Base-by-base conservation (phyloP, 2,888 invertebrate genomes). In the Alentia gelatinosa region DNA sequence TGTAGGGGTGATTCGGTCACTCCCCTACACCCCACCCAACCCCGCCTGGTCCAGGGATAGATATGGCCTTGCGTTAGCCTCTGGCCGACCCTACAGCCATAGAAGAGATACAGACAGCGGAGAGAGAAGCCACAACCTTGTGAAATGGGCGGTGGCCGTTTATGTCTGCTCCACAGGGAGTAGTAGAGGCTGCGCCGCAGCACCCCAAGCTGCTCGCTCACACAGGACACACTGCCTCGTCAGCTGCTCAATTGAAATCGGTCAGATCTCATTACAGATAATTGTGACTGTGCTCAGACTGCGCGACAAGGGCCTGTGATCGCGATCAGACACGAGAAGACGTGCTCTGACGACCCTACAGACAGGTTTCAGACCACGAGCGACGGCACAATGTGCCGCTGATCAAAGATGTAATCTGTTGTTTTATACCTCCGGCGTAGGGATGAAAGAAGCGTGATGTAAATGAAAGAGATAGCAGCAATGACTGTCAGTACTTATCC, bases 191-290 rank as follows among this genome's bases (percentile, higher is more conserved):
- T n/a, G 56, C 56, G 23, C 56, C 56, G 19, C 56, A 19, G 23
- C 19, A n/a, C 5, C 12, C 56, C n/a, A n/a, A 56, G 23, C 56
- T 56, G 56, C 56, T 56, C 56, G n/a, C n/a, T 56, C 56, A 56
- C 56, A 56, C 23, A n/a, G 56, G 56, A 19, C 19, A n/a, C 12
- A 56, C 12, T n/a, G 15, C 56, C 56, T 56, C 19, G 23, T 56
- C 23, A 56, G 56, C 56, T 9, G 56, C 56, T 56, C 56, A 56
- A 56, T 56, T 56, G 56, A 56, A 56, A 56, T 56, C 56, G 56
- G 56, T 56, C 56, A 56, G 56, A 56, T 56, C 56, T 56, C 56
- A 56, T 56, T 56, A 56, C 56, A 56, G 56, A 56, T 56, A 56
- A 56, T 56, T 56, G 56, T 12, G 56, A 9, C 56, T n/a, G 56